Conservation (phyloP, 1,140 invertebrate genomes). For the Megalopta genalis region DNA sequence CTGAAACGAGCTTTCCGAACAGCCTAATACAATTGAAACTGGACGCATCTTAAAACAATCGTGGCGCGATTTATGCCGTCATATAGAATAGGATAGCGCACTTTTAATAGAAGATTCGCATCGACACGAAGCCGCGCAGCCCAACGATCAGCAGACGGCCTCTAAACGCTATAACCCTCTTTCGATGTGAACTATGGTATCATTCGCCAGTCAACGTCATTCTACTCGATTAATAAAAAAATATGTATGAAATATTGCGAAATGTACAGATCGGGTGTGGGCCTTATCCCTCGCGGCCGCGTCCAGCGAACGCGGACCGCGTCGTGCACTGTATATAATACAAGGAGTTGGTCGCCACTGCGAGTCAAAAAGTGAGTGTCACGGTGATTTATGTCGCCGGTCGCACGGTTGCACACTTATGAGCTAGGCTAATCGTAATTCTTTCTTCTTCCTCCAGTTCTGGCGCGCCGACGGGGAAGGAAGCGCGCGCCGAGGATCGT, state of each 20-base stretch:
- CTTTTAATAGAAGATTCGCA: no score
- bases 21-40: no score
- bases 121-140: not conserved
- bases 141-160: not conserved
- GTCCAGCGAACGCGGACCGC: not conserved
- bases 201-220: not conserved
- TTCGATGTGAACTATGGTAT: constrained; percentile 15
- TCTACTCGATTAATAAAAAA: constrained; percentile 36
- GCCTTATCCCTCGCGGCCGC: no score
- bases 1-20: no score
- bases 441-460: constrained; percentile 4
- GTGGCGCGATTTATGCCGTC: no score
- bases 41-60: no score
- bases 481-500: constrained; percentile 22
- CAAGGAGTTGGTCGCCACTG: constrained; percentile 31
- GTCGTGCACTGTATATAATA: not conserved
- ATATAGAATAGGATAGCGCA: no score
- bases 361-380: constrained; percentile 17
- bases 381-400: constrained; percentile 18
- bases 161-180: not conserved
- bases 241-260: constrained; percentile 47
- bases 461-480: not conserved
- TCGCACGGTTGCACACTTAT: constrained; percentile 10
- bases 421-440: constrained; percentile 32
- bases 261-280: not conserved